Percentiles rank a stretch among this genome's conserved stretches.
Conservation (phyloP, 2,888 invertebrate species). For the Ephialtes manifestator region DNA sequence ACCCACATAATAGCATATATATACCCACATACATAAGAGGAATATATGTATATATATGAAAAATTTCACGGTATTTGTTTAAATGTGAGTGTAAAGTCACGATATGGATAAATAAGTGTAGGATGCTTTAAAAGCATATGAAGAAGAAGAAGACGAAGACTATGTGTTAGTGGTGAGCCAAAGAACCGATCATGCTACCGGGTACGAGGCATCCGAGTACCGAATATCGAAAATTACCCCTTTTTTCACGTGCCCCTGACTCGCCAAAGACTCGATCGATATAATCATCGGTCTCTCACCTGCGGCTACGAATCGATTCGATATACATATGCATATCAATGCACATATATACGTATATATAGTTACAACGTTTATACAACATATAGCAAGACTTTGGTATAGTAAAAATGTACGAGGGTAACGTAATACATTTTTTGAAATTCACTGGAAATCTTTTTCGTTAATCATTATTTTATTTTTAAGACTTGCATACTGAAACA, state of each 20-base stretch:
- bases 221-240: constrained; percentile 83
- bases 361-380: not conserved
- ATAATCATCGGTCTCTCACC: constrained; percentile 84
- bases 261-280: constrained; percentile 78
- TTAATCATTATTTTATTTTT: too few relatives aligned
- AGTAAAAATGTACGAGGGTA: not conserved
- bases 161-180: constrained; percentile 30
- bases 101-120: constrained; percentile 25
- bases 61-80: constrained; percentile 23
- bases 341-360: not conserved
- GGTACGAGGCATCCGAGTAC: constrained; percentile 80
- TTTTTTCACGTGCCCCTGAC: constrained; percentile 72
- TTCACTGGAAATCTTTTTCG: too few relatives aligned
- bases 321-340: constrained; percentile 23
- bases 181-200: constrained; percentile 82
- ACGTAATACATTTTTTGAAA: too few relatives aligned
- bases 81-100: constrained; percentile 18
- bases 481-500: too few relatives aligned
- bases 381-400: not conserved
- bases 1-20: constrained; percentile 2
- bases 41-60: constrained; percentile 14
- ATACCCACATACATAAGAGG: constrained; percentile 11
- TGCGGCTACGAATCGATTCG: constrained; percentile 77
- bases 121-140: constrained; percentile 69
- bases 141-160: constrained; percentile 37